Base-by-base conservation (phyloP, 2,113 vertebrate genomes). In the Corynorhinus townsendii region DNA sequence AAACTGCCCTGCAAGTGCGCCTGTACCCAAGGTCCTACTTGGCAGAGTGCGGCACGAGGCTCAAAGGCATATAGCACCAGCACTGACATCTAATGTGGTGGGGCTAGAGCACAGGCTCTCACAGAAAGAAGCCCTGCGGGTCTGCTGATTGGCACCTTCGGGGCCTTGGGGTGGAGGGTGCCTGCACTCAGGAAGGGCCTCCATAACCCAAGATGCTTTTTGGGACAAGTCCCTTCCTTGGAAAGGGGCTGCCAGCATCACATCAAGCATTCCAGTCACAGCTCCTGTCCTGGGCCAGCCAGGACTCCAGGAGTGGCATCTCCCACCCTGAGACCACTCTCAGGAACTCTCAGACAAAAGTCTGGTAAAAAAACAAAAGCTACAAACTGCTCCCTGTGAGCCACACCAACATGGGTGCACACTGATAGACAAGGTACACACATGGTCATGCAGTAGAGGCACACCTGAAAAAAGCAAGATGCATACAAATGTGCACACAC, bases 381-480 rank as follows among this genome's bases (percentile, higher is more conserved):
- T 35, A 14, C 26, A 38, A 73, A 49, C 2, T 2, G 64, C 3
- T 66, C 9, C 1, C 0, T 0, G 24, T 7, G 7, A 52, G 30
- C 45, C 33, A 7, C 28, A 7, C 7, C 26, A 49, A 14, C 24
- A 47, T 20, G 19, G 28, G 38, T 10, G 7, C 71, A 30, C 30
- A 38, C 5, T 1, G 26, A n/a, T 17, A 24, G 3, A n/a, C 11
- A 33, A 22, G 11, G 40, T 72, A 59, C 14, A 14, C 7, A 4
- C 0, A 11, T 4, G 11, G 28, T 64, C 52, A 30, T 1, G 8
- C 0, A 19, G 20, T 33, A 49, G 33, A 54, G 26, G 52, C 17
- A 45, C 12, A 28, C 9, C 11, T 22, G 43, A 35, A 52, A 35
- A 47, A 68, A 79, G 54, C 54, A 89, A 38, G 30, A 72, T 5